phyloP scores from a whole-genome alignment of 2,888 invertebrate genomes.

The Idaea aversata region DNA sequence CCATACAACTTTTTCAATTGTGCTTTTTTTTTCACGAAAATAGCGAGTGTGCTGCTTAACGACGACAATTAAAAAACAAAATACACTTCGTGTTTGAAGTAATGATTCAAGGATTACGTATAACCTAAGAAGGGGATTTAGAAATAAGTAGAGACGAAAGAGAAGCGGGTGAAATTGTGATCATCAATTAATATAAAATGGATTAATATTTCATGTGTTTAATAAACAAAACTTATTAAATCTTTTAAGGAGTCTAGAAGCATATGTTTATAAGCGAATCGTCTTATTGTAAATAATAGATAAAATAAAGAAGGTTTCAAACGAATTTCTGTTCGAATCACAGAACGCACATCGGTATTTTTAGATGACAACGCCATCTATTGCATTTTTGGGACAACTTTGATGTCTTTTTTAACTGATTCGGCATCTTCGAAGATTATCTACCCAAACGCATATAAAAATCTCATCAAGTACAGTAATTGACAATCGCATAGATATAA shows the following conservation, averaged over 20 bases:
- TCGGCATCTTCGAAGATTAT: conserved; percentile 27
- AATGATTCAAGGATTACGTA: not conserved
- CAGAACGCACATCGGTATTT: not conserved
- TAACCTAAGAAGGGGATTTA: not conserved
- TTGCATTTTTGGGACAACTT: not conserved
- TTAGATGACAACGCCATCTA: not conserved
- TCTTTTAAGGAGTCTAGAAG: conserved; percentile 10
- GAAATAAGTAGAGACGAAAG: not conserved
- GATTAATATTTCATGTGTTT: not conserved
- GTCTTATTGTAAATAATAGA: too few species aligned
- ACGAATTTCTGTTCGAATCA: not conserved
- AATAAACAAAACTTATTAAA: conserved; percentile 18
- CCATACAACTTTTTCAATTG: conserved; percentile 74
- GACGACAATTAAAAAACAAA: conserved; percentile 8
- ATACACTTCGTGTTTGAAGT: not conserved
- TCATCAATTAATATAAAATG: not conserved
- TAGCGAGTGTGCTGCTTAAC: conserved; percentile 51
- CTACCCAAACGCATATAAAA: conserved; percentile 36
- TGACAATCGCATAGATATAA: conserved; percentile 65
- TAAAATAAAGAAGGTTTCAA: not conserved
- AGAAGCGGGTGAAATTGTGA: not conserved
- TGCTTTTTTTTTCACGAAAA: conserved; percentile 60
- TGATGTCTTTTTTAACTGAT: conserved; percentile 15
- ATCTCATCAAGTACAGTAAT: conserved; percentile 63
- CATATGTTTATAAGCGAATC: too few species aligned